phyloP scores from a whole-genome alignment of 1,140 invertebrate species.

The Drosophila punjabiensis region DNA sequence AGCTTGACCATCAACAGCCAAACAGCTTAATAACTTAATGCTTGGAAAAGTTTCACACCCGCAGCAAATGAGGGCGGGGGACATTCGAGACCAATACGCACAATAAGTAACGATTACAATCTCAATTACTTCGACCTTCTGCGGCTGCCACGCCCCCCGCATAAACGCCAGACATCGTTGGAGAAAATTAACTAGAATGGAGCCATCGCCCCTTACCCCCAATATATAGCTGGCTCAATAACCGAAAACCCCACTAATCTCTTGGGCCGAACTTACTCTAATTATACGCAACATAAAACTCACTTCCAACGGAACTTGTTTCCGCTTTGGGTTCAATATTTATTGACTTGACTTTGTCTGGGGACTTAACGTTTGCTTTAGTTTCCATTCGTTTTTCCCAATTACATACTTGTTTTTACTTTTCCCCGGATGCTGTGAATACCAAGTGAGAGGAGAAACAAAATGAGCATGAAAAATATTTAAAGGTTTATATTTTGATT shows the following conservation, averaged over 20 bases:
- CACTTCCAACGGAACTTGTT: conserved; percentile 54
- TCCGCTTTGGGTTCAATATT: conserved; percentile 45
- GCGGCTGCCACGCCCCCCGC: conserved; percentile 25
- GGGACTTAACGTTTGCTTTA: conserved; percentile 25
- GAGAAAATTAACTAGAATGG: conserved; percentile 73
- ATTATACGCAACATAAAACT: conserved; percentile 83
- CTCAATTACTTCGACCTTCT: conserved; percentile 76
- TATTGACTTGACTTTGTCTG: conserved; percentile 50
- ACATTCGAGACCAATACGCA: conserved; percentile 46
- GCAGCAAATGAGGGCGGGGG: neutral
- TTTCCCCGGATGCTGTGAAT: neutral
- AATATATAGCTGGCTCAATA: conserved; percentile 17
- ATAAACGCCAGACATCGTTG: conserved; percentile 45
- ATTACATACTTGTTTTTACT: conserved; percentile 17
- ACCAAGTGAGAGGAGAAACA: neutral
- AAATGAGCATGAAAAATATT: neutral
- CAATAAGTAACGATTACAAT: conserved; percentile 82
- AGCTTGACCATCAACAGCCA: conserved; percentile 42
- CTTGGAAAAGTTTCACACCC: conserved; percentile 68
- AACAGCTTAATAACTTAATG: conserved; percentile 82
- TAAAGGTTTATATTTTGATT: neutral
- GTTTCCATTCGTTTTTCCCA: conserved; percentile 6
- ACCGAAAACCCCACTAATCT: conserved; percentile 66
- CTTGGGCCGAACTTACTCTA: conserved; percentile 73
- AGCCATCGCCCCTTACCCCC: neutral